Base-by-base conservation (phyloP, 2,888 invertebrate genomes). In the Digitonthophagus gazella region DNA sequence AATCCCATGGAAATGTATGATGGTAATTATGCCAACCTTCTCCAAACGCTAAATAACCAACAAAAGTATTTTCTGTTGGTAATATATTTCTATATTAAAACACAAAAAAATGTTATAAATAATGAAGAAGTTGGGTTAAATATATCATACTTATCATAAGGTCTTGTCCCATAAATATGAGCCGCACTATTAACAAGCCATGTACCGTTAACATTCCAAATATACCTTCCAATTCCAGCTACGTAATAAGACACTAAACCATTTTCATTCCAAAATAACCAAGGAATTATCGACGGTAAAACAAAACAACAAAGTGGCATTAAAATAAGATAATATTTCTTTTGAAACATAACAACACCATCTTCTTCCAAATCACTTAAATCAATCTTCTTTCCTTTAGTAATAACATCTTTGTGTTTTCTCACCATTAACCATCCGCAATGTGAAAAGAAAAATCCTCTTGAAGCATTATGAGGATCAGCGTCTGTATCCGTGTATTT, bases 121-220 rank as follows among this genome's bases (percentile, higher is more conserved):
- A 54, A n/a, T 11, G 1, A n/a, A n/a, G 2, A n/a, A 57, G 18
- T 14, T 16, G 18, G 11, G 64, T 28, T 2, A 15, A n/a, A 11
- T 54, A n/a, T 2, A 65, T 65, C 85, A 82, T 79, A 92, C 91
- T 87, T 91, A 83, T 97, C 97, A 79, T 96, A 97, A 0, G 97
- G 97, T 78, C 90, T 91, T 75, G 90, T 90, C 15, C 97, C 97
- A 89, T 92, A 96, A 86, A 95, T 88, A 80, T 97, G 97, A 0
- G 97, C 97, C 8, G 93, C 92, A 80, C 95, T 96, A 82, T 97
- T 97, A 14, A 97, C 96, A 76, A 92, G 89, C 87, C 93, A 98
- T 0, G 97, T 97, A 74, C 93, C 91, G 83, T 98, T 95, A 5
- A 98, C 87, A 0, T 93, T 93, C 72, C 91, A 85, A 66, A 91